phyloP scores from a whole-genome alignment of 2,888 invertebrate species.

The Scaptomyza caliginosa region DNA sequence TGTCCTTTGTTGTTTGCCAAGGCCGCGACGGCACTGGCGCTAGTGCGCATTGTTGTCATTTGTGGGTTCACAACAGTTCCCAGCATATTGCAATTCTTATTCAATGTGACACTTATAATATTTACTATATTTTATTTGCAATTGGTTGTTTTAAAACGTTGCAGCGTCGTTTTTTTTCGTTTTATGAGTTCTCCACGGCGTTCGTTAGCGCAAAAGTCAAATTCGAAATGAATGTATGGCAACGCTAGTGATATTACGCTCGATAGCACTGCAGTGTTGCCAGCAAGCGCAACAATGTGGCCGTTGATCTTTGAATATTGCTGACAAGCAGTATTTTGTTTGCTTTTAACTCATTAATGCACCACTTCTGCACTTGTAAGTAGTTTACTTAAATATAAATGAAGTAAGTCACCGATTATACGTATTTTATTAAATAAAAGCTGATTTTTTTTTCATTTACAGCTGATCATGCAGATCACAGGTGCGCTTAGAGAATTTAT shows the following conservation, averaged over 20 bases:
- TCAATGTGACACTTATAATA: background rate
- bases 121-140: background rate
- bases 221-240: conserved; percentile 52
- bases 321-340: too few relatives aligned
- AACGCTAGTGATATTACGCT: conserved; percentile 50
- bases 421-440: background rate
- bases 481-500: background rate
- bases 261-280: conserved; percentile 33
- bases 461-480: background rate
- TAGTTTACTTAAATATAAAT: background rate
- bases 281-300: conserved; percentile 8
- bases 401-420: too few relatives aligned
- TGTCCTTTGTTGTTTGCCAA: conserved; percentile 54
- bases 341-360: background rate
- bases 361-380: background rate
- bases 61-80: conserved; percentile 31
- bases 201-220: conserved; percentile 75
- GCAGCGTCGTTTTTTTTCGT: conserved; percentile 48
- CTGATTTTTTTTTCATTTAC: background rate
- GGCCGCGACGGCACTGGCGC: conserved; percentile 55
- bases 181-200: conserved; percentile 43
- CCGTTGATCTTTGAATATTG: conserved; percentile 40
- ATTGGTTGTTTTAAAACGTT: background rate
- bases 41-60: conserved; percentile 50
- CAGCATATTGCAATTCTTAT: conserved; percentile 15